phyloP scores from a whole-genome alignment of 35 echinoderm and acorn worm genomes.

The Chiridota heheva region DNA sequence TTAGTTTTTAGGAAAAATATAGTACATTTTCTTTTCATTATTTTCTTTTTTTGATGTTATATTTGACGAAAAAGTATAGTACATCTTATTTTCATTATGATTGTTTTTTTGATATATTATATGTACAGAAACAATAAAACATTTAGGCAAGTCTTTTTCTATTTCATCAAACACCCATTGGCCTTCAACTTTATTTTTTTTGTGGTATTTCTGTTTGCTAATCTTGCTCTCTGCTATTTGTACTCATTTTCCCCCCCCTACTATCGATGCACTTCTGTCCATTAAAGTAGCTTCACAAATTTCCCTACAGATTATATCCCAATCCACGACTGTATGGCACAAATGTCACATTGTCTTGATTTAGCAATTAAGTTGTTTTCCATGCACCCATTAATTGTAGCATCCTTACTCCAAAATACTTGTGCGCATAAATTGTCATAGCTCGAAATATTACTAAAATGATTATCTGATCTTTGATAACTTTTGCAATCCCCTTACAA shows the following conservation, averaged over 20 bases:
- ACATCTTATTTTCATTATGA: no score
- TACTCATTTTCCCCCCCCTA: background rate
- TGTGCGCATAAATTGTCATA: no score
- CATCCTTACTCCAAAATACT: no score
- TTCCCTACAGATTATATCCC: constrained; percentile 30
- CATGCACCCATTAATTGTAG: no score
- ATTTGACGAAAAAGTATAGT: no score
- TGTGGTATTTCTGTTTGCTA: constrained; percentile 14
- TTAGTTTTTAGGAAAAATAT: constrained; percentile 17
- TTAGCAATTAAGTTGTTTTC: no score
- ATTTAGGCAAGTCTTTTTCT: constrained; percentile 15
- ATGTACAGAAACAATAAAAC: constrained; percentile 34
- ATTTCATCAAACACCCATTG: constrained; percentile 45
- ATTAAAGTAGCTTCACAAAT: background rate
- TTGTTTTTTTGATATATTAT: background rate
- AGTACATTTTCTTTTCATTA: background rate
- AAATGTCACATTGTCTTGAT: no score
- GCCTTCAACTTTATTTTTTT: constrained; percentile 14
- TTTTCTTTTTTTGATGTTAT: constrained; percentile 8
- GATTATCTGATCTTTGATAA: no score
- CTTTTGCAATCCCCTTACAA: no score
- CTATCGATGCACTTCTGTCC: background rate
- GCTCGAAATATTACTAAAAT: no score
- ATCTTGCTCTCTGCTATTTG: constrained; percentile 20
- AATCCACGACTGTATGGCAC: constrained; percentile 17